Percentiles rank a stretch among this genome's conserved stretches.
Conservation (phyloP, 2,113 vertebrate species). For the Mesitornis unicolor region DNA sequence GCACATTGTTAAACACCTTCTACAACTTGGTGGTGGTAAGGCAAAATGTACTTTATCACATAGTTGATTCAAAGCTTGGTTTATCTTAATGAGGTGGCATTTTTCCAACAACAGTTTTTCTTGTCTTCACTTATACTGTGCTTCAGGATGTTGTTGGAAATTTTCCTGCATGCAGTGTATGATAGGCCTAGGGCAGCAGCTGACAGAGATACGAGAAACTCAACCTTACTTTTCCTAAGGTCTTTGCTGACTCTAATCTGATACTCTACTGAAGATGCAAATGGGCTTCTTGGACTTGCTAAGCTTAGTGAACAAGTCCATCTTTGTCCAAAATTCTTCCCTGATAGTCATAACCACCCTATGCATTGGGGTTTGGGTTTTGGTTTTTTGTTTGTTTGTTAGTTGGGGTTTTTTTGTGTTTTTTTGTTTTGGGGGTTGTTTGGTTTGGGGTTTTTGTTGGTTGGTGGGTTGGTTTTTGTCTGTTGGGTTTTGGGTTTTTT, state of each 20-base stretch:
- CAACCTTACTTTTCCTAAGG: not conserved
- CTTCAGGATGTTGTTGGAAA: not conserved
- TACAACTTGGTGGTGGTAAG: not conserved
- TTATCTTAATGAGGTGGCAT: not conserved
- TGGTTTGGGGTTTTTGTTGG: not conserved
- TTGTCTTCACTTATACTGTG: not conserved
- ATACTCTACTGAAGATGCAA: not conserved
- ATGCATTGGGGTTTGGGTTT: fast-evolving
- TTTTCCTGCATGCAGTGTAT: not conserved
- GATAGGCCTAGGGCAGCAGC: not conserved
- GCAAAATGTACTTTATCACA: not conserved
- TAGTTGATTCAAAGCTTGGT: not conserved
- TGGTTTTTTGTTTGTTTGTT: too few species aligned
- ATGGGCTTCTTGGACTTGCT: not conserved
- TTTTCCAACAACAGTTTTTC: not conserved
- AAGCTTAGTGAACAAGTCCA: not conserved
- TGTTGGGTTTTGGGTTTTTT: too few species aligned
- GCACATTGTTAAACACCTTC: fast-evolving
- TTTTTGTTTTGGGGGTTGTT: too few species aligned
- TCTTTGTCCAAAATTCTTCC: not conserved
- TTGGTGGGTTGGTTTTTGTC: too few species aligned
- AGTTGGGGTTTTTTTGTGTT: too few species aligned
- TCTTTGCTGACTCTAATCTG: not conserved
- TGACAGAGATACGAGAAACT: not conserved
- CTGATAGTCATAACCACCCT: not conserved